These are phyloP conservation scores for Drosophila austrosaltans DNA, from an alignment of 2,888 invertebrate genomes.

Conservation along the genomic window DNA sequence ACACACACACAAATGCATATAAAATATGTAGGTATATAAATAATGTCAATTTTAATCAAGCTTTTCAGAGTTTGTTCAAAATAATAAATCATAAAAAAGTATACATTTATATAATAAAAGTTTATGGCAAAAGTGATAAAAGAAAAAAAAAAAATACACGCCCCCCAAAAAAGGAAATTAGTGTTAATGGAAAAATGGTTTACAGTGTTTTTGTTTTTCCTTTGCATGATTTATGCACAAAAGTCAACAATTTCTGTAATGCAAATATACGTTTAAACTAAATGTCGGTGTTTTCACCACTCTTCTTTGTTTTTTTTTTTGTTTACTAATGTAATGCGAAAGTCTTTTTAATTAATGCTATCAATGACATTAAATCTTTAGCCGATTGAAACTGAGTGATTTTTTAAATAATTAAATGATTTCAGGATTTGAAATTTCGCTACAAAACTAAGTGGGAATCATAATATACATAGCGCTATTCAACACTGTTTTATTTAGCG, in stretches of 20 bases:
- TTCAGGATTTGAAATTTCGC: too few relatives aligned
- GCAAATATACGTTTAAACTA: background rate
- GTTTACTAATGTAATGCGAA: background rate
- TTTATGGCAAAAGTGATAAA: slow-evolving; percentile 6
- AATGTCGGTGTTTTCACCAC: slow-evolving; percentile 1
- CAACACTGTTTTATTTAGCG: too few relatives aligned
- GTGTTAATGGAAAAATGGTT: slow-evolving; percentile 15
- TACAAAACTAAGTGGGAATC: too few relatives aligned
- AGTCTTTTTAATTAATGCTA: too few relatives aligned
- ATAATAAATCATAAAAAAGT: slow-evolving; percentile 15
- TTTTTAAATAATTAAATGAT: too few relatives aligned
- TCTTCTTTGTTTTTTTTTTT: background rate
- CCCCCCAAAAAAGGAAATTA: slow-evolving; percentile 1
- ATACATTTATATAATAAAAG: slow-evolving; percentile 8
- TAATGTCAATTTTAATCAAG: slow-evolving; percentile 21
- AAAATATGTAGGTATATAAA: slow-evolving; percentile 11
- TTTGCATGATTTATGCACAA: slow-evolving; percentile 8
- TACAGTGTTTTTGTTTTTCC: background rate
- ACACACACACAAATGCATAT: background rate
- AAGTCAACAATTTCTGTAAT: background rate
- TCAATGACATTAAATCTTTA: too few relatives aligned
- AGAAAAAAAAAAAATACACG: slow-evolving; percentile 1
- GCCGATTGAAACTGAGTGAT: too few relatives aligned
- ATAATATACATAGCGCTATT: too few relatives aligned
- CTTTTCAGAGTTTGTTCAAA: background rate